phyloP scores from a whole-genome alignment of 2,888 invertebrate species.

The Drosophila greeni region DNA sequence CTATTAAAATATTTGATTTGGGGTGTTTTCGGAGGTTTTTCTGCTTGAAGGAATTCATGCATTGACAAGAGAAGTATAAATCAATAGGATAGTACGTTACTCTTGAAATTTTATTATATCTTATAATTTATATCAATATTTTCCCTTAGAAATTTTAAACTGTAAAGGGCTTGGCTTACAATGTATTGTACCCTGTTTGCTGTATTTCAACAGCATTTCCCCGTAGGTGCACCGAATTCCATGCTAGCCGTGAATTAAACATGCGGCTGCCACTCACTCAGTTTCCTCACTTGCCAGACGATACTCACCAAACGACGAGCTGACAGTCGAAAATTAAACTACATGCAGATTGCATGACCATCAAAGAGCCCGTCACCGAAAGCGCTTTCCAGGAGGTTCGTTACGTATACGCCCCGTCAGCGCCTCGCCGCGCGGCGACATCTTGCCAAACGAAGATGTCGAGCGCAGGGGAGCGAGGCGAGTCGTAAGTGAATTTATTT shows the following conservation, averaged over 20 bases:
- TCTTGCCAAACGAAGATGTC: constrained; percentile 21
- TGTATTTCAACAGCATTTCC: background rate
- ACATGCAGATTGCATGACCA: constrained; percentile 49
- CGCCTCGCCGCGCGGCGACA: constrained; percentile 41
- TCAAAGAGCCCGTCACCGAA: constrained; percentile 35
- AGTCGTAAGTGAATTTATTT: constrained; percentile 66
- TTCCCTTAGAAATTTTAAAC: background rate
- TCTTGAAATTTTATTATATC: no score
- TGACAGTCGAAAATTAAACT: constrained; percentile 37
- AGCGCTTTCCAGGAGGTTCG: constrained; percentile 33
- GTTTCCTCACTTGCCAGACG: constrained; percentile 17
- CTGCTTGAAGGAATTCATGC: background rate
- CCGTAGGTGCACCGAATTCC: background rate
- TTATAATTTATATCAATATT: background rate
- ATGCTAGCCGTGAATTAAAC: constrained; percentile 51
- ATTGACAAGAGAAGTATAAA: background rate
- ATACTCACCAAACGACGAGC: constrained; percentile 15
- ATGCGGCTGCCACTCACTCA: constrained; percentile 54
- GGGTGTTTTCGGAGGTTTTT: background rate
- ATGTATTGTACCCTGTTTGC: background rate
- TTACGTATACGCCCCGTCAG: constrained; percentile 68
- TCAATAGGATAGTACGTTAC: no score
- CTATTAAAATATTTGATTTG: background rate
- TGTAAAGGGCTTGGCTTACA: background rate
- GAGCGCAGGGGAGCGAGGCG: constrained; percentile 8